These are phyloP conservation scores for Caenorhabditis macrosperma DNA, from an alignment of 2,888 invertebrate species.

Conservation along the genomic window DNA sequence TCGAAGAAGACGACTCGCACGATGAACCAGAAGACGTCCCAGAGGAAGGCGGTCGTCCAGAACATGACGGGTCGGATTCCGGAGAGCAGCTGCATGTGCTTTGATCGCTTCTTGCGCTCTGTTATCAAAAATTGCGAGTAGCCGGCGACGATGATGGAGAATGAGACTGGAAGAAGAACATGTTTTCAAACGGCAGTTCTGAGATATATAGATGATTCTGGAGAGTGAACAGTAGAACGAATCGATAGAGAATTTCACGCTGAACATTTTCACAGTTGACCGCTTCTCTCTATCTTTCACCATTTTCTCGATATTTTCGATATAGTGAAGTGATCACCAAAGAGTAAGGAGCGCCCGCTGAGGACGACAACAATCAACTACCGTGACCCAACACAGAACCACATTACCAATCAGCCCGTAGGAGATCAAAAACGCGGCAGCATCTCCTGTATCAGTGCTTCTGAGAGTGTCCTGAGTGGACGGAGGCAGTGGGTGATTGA, in stretches of 20 bases:
- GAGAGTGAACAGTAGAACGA: too few relatives aligned
- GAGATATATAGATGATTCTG: too few relatives aligned
- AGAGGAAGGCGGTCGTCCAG: constrained; percentile 73
- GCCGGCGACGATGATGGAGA: constrained; percentile 64
- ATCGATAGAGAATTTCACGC: too few relatives aligned
- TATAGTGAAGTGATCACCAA: too few relatives aligned
- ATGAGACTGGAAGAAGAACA: constrained; percentile 36
- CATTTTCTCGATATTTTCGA: too few relatives aligned
- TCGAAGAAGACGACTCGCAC: constrained; percentile 67
- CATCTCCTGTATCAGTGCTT: constrained; percentile 42
- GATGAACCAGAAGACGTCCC: constrained; percentile 72
- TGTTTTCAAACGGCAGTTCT: background rate
- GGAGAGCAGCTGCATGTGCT: constrained; percentile 75
- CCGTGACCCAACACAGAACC: background rate
- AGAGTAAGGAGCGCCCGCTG: too few relatives aligned
- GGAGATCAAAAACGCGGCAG: constrained; percentile 48
- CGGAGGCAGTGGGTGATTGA: constrained; percentile 73
- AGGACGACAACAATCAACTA: too few relatives aligned
- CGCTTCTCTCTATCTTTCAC: too few relatives aligned
- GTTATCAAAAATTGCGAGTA: constrained; percentile 74
- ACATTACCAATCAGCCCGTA: constrained; percentile 57
- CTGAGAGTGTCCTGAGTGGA: constrained; percentile 68
- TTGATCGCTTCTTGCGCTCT: constrained; percentile 75
- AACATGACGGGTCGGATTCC: constrained; percentile 74
- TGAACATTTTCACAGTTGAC: too few relatives aligned